Conservation (phyloP, 2,113 vertebrate genomes). For the Sylvilagus bachmani region DNA sequence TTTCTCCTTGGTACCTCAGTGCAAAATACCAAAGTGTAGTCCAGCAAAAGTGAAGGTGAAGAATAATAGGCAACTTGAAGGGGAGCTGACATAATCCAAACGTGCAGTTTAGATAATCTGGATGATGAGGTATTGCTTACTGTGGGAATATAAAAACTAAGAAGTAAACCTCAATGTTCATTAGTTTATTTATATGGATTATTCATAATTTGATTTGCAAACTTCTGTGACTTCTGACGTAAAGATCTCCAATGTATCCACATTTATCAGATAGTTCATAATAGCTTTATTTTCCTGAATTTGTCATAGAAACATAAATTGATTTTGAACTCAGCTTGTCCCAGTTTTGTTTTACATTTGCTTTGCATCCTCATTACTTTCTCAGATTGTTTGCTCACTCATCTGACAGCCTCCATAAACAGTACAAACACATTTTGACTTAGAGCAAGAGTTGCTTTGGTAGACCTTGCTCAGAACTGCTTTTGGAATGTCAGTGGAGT, state of each 20-base stretch:
- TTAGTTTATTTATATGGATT: neutral
- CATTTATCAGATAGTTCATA: neutral
- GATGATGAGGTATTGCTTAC: neutral
- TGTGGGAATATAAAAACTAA: conserved; percentile 28
- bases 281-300: neutral
- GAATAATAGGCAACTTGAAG: neutral
- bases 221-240: neutral
- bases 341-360: neutral
- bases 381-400: neutral
- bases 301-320: neutral
- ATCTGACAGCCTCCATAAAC: neutral
- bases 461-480: neutral
- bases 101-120: neutral
- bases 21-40: conserved; percentile 28
- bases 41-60: neutral
- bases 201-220: neutral
- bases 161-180: neutral
- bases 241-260: neutral
- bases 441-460: neutral
- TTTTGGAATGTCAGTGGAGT: neutral
- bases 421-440: neutral
- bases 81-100: conserved; percentile 11
- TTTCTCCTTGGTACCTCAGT: neutral
- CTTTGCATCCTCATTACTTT: neutral
- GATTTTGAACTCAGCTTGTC: neutral